phyloP scores from a whole-genome alignment of 92 coral and sea anemone genomes.

The Actinostola sp. region DNA sequence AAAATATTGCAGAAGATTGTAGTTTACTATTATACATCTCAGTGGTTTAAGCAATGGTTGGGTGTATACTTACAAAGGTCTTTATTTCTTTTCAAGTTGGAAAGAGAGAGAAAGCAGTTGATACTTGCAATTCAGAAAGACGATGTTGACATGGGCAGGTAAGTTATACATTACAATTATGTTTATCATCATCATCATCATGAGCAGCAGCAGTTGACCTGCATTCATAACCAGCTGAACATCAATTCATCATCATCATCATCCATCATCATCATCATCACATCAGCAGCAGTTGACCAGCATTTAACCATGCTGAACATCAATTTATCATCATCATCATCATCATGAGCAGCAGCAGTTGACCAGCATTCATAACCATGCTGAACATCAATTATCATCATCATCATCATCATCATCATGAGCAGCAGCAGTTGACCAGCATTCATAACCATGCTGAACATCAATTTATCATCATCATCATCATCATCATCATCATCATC shows the following conservation, averaged over 20 bases:
- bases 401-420: background rate
- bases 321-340: background rate
- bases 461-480: background rate
- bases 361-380: background rate
- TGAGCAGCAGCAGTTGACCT: background rate
- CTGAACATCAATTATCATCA: background rate
- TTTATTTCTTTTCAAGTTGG: no score
- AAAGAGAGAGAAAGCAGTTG: no score
- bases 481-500: conserved; percentile 3
- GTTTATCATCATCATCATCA: background rate
- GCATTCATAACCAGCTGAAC: background rate
- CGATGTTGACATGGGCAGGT: no score
- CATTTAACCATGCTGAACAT: background rate
- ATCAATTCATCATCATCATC: background rate
- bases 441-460: background rate
- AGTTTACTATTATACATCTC: no score
- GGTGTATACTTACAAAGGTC: no score
- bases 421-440: no score
- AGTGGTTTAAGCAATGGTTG: no score
- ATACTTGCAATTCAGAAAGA: no score
- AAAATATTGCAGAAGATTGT: no score
- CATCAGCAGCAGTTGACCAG: background rate
- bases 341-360: background rate
- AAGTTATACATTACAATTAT: no score
- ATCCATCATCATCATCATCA: background rate